Percentiles rank a stretch among this genome's conserved stretches.
These are phyloP conservation scores for Cochlearius cochlearius DNA, from an alignment of 2,113 vertebrate species.

Conservation along the genomic window DNA sequence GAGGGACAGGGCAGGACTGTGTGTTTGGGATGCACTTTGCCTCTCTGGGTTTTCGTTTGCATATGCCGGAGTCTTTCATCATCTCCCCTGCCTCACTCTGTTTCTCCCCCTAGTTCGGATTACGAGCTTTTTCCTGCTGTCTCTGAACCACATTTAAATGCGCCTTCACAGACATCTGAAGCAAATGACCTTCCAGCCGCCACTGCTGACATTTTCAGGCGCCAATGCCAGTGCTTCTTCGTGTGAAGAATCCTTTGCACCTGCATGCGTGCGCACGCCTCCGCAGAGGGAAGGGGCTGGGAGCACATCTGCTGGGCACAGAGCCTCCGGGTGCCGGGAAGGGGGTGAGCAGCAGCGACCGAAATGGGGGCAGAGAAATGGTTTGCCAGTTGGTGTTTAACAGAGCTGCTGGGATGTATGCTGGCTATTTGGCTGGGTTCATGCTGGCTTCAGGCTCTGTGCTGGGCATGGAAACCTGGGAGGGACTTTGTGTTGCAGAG, in stretches of 20 bases:
- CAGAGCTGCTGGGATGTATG: not conserved
- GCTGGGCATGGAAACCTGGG: not conserved
- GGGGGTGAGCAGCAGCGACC: not conserved
- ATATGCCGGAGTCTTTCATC: not conserved
- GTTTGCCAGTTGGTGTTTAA: not conserved
- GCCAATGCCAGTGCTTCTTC: not conserved
- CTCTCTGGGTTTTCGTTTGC: not conserved
- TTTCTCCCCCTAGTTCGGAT: not conserved
- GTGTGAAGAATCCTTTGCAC: not conserved
- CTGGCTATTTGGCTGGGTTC: not conserved
- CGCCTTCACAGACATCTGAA: not conserved
- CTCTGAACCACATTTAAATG: not conserved
- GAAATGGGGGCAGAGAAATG: not conserved
- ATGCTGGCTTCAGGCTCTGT: not conserved
- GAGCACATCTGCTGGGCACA: not conserved
- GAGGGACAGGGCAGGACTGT: not conserved
- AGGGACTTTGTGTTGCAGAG: not conserved
- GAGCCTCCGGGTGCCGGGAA: not conserved
- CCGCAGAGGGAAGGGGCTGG: not conserved
- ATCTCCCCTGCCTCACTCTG: not conserved
- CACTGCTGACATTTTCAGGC: not conserved
- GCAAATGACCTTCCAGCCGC: not conserved
- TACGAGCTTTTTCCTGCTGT: not conserved
- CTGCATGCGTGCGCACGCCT: fast-evolving
- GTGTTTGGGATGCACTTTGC: not conserved